Base-by-base conservation (phyloP, 2,888 invertebrate species). In the Brenthis hecate region DNA sequence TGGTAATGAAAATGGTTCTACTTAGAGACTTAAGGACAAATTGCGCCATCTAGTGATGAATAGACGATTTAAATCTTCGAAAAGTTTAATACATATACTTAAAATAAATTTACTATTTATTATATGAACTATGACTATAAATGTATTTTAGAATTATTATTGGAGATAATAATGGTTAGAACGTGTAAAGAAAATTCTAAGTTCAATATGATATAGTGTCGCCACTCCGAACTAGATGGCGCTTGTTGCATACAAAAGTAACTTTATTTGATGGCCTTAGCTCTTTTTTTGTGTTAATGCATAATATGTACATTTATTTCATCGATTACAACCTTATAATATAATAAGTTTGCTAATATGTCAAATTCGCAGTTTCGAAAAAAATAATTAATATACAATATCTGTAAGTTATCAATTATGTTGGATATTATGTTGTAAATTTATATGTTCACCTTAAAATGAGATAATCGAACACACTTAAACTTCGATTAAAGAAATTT, bases 41-140 rank as follows among this genome's bases (percentile, higher is more conserved):
- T 74, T 51, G n/a, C 78, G 81, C 82, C 82, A 80, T 70, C 82
- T 80, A 71, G 73, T 70, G 81, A 54, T 47, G 74, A 76, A 69
- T 79, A 78, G 81, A 61, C 16, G 16, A 68, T 75, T 70, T 68
- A 56, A 13, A 6, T 6, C 50, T 8, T 4, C 4, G 16, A 13
- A 14, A 32, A 6, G 3, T 14, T 56, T 32, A n/a, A 56, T 16
- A n/a, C n/a, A 16, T 11, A 14, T 2, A 32, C 36, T 11, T 16
- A 56, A 36, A 32, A 56, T 36, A 8, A n/a, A 11, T 14, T n/a
- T 36, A 16, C 16, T 16, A 16, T 56, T 13, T 43, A 56, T 1
- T 4, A 5, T 1, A 8, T 16, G 4, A 54, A 6, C 13, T 2
- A 50, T 51, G 43, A 19, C 57, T 51, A 47, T 54, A 14, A 28